Evolutionary conservation across 1,140 invertebrate species (phyloP).

Genomic region (Episyrphus balteatus): DNA sequence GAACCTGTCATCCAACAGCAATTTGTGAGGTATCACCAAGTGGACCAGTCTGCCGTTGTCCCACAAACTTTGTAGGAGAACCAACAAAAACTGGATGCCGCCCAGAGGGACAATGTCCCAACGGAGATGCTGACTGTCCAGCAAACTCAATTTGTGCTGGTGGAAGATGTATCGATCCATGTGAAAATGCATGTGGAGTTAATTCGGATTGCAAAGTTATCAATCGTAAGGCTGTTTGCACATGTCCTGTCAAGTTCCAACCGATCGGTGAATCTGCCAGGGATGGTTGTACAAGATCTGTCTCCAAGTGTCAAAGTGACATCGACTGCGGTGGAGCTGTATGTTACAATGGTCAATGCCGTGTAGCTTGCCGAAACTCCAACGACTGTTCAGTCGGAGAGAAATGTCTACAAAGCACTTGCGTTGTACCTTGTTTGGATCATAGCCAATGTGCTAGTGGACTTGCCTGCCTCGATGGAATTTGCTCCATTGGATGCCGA

Average conservation of each 20-base stretch:
- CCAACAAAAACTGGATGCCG: constrained; percentile 57
- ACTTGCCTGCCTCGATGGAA: constrained; percentile 67
- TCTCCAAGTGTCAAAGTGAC: constrained; percentile 55
- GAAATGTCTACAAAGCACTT: constrained; percentile 65
- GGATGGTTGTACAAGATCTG: constrained; percentile 59
- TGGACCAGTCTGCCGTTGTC: constrained; percentile 64
- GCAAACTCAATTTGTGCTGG: constrained; percentile 58
- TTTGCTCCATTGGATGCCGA: constrained; percentile 72
- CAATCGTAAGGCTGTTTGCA: constrained; percentile 61
- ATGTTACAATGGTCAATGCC: constrained; percentile 73
- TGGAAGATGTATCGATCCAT: constrained; percentile 64
- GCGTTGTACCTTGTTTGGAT: constrained; percentile 61
- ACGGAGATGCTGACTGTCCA: constrained; percentile 64
- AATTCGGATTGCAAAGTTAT: constrained; percentile 68
- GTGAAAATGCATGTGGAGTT: constrained; percentile 59
- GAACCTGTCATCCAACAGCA: constrained; percentile 70
- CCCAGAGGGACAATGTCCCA: constrained; percentile 56
- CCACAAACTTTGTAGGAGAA: constrained; percentile 62
- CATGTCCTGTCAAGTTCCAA: constrained; percentile 61
- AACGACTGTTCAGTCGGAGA: constrained; percentile 72
- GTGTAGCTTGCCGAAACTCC: constrained; percentile 63
- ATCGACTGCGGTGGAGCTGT: constrained; percentile 63
- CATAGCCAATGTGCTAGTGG: constrained; percentile 67
- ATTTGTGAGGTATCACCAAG: constrained; percentile 56
- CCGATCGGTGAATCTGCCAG: constrained; percentile 46